These are phyloP conservation scores for Fundulus diaphanus DNA, from an alignment of 2,797 vertebrate genomes.

Conservation along the genomic window DNA sequence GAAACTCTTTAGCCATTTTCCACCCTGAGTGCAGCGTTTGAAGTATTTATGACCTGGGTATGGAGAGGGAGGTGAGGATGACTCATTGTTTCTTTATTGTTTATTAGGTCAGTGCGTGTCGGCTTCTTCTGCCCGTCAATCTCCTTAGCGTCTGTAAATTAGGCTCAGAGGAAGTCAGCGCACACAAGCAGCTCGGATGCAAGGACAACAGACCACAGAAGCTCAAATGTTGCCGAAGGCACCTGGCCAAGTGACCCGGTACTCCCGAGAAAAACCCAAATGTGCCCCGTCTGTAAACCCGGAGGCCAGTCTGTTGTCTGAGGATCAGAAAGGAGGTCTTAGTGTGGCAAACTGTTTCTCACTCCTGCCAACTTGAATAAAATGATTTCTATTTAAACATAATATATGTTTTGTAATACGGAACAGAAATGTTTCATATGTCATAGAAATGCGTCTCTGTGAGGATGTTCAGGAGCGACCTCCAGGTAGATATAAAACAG, in stretches of 20 bases:
- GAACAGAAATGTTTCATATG: background rate
- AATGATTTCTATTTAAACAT: background rate
- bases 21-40: background rate
- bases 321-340: background rate
- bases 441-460: background rate
- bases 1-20: background rate
- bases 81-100: slow-evolving; percentile 39
- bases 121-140: slow-evolving; percentile 41
- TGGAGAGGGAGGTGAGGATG: background rate
- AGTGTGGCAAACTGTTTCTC: background rate
- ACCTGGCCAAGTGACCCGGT: slow-evolving; percentile 38
- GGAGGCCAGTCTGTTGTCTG: background rate
- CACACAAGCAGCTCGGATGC: slow-evolving; percentile 64
- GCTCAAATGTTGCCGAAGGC: slow-evolving; percentile 16
- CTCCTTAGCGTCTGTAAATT: slow-evolving; percentile 58
- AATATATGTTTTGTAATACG: background rate
- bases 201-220: slow-evolving; percentile 45
- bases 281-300: background rate
- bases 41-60: background rate
- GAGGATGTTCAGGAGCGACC: background rate
- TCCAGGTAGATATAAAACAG: background rate
- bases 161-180: slow-evolving; percentile 45
- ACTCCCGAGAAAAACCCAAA: background rate
- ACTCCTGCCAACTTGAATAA: background rate
- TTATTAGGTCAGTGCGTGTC: slow-evolving; percentile 49